Evolutionary conservation across 2,113 vertebrate genomes (phyloP).

Genomic region (Austrofundulus limnaeus): DNA sequence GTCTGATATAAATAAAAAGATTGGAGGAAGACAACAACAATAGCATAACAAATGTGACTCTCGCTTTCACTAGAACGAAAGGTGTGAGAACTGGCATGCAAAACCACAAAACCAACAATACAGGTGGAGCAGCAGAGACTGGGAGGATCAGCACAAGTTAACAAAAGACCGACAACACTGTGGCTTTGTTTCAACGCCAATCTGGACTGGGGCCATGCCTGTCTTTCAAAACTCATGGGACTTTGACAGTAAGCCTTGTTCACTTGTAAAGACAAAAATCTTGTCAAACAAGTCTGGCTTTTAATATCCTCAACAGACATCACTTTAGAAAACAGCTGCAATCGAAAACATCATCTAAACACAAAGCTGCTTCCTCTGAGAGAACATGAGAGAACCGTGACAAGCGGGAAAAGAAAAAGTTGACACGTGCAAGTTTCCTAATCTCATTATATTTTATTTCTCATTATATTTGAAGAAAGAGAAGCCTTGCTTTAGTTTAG

Average conservation of each 20-base stretch:
- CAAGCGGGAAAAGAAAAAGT: conserved; percentile 7
- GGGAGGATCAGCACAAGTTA: conserved; percentile 20
- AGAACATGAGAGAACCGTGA: conserved; percentile 21
- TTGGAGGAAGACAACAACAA: neutral
- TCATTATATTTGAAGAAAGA: too few species aligned
- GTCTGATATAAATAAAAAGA: conserved; percentile 38
- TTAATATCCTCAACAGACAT: neutral
- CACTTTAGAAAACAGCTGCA: neutral
- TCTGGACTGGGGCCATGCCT: conserved; percentile 15
- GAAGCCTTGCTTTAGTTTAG: too few species aligned
- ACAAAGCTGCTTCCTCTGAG: conserved; percentile 7
- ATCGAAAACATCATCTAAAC: conserved; percentile 5
- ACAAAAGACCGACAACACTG: conserved; percentile 42
- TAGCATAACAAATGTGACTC: neutral
- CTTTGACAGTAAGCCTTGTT: conserved; percentile 25
- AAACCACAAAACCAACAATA: neutral
- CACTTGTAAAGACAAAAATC: conserved; percentile 10
- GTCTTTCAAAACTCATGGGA: neutral
- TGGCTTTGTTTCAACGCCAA: conserved; percentile 53
- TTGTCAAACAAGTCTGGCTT: conserved; percentile 38
- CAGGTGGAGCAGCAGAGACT: conserved; percentile 14
- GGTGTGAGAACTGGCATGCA: neutral
- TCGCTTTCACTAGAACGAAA: neutral
- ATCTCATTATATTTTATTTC: too few species aligned
- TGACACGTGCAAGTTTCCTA: too few species aligned